Base-by-base conservation (phyloP, 2,797 vertebrate genomes). In the Vespertilio murinus region DNA sequence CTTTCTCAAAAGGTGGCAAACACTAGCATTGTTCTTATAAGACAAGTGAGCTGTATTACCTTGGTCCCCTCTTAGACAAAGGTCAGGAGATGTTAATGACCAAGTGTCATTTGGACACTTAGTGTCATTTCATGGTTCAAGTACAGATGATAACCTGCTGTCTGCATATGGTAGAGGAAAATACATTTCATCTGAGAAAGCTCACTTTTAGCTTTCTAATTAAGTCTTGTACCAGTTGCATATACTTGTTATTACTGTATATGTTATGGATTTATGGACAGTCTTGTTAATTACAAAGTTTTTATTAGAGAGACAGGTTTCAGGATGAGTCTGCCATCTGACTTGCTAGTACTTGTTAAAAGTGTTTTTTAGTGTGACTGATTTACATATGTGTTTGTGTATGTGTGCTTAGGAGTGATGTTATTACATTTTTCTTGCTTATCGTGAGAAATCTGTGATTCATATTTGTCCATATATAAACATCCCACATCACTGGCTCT, bases 231-330 rank as follows among this genome's bases (percentile, higher is more conserved):
- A 89, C 88, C 54, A 81, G 38, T 87, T 93, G 61, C 70, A 85
- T 74, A 40, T 95, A 94, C 95, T 93, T 93, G 42, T 83, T 90
- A 71, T 90, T 93, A 61, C 59, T 61, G 59, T 61, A 70, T 92
- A 93, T 86, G 85, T 52, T 94, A 64, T 45, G 49, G 49, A 56
- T 91, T 96, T 96, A 90, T 82, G 64, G 80, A 86, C 80, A 91
- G 73, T 49, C 83, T 90, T 96, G 93, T 94, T 92, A 95, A 97
- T 96, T 96, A 93, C 28, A 65, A 94, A 89, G 95, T 96, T 97
- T 97, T 97, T 97, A 96, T 95, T 96, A 77, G 83, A 95, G 86
- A 96, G 91, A 94, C 92, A 95, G 80, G 96, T 97, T 97, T 97
- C 95, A 54, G 92, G 86, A 91, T 96, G 90, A 95, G 91, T 91